A percentile compares a stretch with the other conserved stretches of the same genome.
Conservation (phyloP, 2,888 invertebrate genomes). For the Aporophyla lueneburgensis region DNA sequence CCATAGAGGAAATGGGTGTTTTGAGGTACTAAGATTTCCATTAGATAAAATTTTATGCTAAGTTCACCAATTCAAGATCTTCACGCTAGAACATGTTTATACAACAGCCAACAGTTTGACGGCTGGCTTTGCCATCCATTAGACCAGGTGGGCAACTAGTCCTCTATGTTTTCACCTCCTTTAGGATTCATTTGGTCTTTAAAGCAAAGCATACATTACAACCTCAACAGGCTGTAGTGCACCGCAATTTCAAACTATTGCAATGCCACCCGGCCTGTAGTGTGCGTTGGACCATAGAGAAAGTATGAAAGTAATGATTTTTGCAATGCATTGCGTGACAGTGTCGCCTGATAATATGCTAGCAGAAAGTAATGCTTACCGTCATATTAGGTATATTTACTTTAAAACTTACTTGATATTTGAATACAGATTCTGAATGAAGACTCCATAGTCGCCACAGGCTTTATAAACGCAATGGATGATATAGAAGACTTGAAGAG, state of each 20-base stretch:
- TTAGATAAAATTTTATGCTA: neutral
- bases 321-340: neutral
- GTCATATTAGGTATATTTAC: neutral
- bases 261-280: neutral
- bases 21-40: constrained; percentile 83
- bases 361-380: neutral
- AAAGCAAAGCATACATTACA: neutral
- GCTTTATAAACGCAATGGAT: constrained; percentile 2
- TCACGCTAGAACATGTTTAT: neutral
- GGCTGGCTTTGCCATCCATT: neutral
- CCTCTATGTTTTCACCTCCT: neutral
- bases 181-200: neutral
- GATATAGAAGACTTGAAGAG: neutral
- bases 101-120: neutral
- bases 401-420: neutral
- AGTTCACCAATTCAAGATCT: neutral
- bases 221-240: neutral
- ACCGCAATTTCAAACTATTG: neutral
- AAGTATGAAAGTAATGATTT: neutral
- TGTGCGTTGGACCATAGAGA: neutral
- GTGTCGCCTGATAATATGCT: neutral
- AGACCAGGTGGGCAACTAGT: neutral
- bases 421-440: constrained; percentile 40
- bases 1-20: constrained; percentile 90
- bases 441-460: constrained; percentile 21